Conservation (phyloP, 2,888 invertebrate species). For the Orchestes rusci region DNA sequence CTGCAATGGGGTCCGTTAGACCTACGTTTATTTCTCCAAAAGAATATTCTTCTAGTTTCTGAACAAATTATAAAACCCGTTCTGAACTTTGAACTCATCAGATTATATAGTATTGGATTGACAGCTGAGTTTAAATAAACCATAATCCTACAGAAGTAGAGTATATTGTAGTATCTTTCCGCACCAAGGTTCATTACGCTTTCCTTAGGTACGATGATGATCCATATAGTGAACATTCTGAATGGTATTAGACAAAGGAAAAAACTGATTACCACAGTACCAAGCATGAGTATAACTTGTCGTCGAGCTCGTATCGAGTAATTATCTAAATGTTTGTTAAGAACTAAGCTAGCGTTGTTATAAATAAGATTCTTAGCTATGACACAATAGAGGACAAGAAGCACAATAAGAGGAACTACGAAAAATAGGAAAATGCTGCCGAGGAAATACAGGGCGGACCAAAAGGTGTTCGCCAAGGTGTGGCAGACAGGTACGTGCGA, state of each 20-base stretch:
- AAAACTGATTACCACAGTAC: constrained; percentile 80
- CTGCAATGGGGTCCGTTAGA: constrained; percentile 45
- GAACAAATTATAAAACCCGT: constrained; percentile 68
- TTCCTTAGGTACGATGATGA: constrained; percentile 68
- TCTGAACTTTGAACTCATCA: constrained; percentile 87
- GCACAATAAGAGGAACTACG: constrained; percentile 68
- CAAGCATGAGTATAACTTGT: constrained; percentile 81
- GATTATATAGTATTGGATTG: constrained; percentile 86
- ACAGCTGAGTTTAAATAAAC: constrained; percentile 83
- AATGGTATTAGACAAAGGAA: constrained; percentile 85
- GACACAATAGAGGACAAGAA: constrained; percentile 72
- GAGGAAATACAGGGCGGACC: constrained; percentile 74
- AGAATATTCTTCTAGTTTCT: constrained; percentile 47
- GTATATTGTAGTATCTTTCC: constrained; percentile 72
- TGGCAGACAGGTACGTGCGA: constrained; percentile 67
- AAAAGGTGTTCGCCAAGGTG: constrained; percentile 67
- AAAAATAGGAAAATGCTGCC: constrained; percentile 74
- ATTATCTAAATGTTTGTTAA: constrained; percentile 65
- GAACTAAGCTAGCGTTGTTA: constrained; percentile 57
- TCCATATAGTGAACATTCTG: constrained; percentile 74
- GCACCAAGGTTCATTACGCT: constrained; percentile 60
- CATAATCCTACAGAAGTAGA: constrained; percentile 81
- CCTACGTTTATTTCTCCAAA: constrained; percentile 48
- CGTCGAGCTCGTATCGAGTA: constrained; percentile 65
- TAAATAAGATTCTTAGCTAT: constrained; percentile 78